Conservation (phyloP, 2,113 vertebrate species). For the Phaethornis superciliosus region DNA sequence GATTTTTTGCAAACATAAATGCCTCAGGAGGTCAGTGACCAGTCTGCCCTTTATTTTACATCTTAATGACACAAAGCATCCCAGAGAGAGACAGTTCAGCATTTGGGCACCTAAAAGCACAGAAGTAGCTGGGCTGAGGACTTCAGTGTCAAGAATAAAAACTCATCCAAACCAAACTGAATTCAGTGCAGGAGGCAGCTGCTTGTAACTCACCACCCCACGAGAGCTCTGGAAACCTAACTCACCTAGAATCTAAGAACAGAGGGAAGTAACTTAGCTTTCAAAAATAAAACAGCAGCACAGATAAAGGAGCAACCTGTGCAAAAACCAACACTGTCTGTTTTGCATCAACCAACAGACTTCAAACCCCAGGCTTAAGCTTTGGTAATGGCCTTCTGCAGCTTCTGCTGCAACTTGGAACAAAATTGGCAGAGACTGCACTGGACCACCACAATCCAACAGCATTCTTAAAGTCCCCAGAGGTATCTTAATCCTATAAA, state of each 20-base stretch:
- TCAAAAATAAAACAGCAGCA: background rate
- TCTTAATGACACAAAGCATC: background rate
- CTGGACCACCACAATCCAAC: background rate
- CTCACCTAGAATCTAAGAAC: background rate
- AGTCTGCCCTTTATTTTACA: background rate
- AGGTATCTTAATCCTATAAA: background rate
- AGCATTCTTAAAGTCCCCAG: background rate
- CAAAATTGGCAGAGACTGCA: background rate
- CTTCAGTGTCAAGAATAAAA: background rate
- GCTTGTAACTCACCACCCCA: background rate
- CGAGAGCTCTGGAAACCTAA: background rate
- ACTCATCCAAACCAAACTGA: background rate
- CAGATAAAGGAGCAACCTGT: background rate
- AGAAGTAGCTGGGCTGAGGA: background rate
- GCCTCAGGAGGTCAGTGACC: background rate
- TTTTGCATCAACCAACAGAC: background rate
- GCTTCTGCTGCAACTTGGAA: background rate
- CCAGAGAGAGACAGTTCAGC: background rate
- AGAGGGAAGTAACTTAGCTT: background rate
- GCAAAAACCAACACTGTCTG: background rate
- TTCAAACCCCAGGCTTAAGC: background rate
- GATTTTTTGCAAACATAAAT: background rate
- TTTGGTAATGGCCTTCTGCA: background rate
- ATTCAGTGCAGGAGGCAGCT: background rate
- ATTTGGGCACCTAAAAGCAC: background rate